Base-by-base conservation (phyloP, 2,888 invertebrate species). In the Lasius platythorax region DNA sequence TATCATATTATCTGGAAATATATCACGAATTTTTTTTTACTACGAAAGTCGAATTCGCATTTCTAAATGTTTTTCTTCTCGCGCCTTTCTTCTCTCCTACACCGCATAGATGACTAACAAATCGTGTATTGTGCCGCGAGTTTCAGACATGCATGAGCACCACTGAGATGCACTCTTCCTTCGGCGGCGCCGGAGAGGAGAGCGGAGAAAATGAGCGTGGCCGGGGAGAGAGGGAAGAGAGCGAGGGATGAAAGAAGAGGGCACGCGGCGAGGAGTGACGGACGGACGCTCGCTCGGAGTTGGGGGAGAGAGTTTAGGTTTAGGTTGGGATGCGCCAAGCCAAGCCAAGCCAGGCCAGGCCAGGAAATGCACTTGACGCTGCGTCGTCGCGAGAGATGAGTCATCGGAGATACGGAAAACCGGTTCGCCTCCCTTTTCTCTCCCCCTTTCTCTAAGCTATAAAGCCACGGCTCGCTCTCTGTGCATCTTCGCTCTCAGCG, bases 281-380 rank as follows among this genome's bases (percentile, higher is more conserved):
- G 78, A 78, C 76, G 50, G 50, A 18, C 18, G 50, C n/a, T 53
- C 50, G 68, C 43, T 67, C 46, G 8, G 23, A 9, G n/a, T 4
- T 28, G 74, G 33, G 68, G 74, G 33, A 46, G 53, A 74, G 84
- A 85, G 90, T 87, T 90, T 89, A 86, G 50, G 89, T 73, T 73
- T 73, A 73, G 61, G 88, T 91, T 87, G 79, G 88, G 90, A 91
- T 88, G 90, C 89, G 89, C 87, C 90, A 30, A 28, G 30, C 50
- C 50, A 18, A 15, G 43, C 43, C 53, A 23, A 33, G 53, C 70
- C 70, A 90, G 87, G 92, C 90, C 93, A 90, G 88, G 92, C 90
- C 93, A 94, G 94, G 95, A 95, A 95, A 94, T 94, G 94, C 94
- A 94, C 94, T 94, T 95, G 95, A 94, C 93, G 94, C 93, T 83